phyloP scores from a whole-genome alignment of 2,888 invertebrate genomes.

The Camponotus fellah region DNA sequence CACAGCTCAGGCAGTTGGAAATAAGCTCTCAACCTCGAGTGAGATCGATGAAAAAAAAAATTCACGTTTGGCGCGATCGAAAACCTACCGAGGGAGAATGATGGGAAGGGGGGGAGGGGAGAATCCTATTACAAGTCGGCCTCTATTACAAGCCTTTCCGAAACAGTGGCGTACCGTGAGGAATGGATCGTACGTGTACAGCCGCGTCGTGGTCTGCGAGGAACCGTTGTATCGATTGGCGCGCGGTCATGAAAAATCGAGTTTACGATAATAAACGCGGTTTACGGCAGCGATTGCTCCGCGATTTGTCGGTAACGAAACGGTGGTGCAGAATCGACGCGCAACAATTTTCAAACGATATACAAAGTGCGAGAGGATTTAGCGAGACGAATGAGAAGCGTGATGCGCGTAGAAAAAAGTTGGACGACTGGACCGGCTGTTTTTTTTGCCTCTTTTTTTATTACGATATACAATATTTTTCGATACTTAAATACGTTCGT shows the following conservation, averaged over 20 bases:
- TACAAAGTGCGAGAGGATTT: background rate
- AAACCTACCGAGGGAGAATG: constrained; percentile 32
- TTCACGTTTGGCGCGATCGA: constrained; percentile 47
- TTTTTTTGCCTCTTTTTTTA: background rate
- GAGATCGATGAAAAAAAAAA: constrained; percentile 30
- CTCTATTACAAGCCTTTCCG: constrained; percentile 68
- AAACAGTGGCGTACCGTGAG: constrained; percentile 68
- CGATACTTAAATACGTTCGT: constrained; percentile 5
- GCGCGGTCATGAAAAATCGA: constrained; percentile 44
- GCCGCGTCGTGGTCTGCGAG: constrained; percentile 19
- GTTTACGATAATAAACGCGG: constrained; percentile 43
- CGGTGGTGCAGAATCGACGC: background rate
- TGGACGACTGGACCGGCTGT: background rate
- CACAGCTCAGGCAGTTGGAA: constrained; percentile 34
- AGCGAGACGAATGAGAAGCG: background rate
- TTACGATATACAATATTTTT: background rate
- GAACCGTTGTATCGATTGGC: constrained; percentile 36
- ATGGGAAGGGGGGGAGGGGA: background rate
- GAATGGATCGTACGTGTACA: constrained; percentile 69
- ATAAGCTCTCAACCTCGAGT: background rate
- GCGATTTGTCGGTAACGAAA: constrained; percentile 16
- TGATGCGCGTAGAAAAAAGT: background rate
- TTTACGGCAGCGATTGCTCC: constrained; percentile 19
- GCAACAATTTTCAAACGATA: background rate
- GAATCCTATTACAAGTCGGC: constrained; percentile 26